phyloP scores from a whole-genome alignment of 2,888 invertebrate species.

The Drosophila mercatorum region DNA sequence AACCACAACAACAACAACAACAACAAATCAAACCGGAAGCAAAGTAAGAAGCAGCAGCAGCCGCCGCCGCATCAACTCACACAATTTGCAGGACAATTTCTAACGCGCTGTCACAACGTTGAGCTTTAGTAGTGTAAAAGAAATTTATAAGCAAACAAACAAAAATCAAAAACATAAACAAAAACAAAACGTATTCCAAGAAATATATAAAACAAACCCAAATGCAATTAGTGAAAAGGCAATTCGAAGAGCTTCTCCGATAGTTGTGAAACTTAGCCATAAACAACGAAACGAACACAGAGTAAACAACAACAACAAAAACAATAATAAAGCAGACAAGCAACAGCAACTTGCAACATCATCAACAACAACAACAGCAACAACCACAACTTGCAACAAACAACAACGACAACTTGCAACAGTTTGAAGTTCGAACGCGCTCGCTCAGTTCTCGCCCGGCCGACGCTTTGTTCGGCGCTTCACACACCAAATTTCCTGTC shows the following conservation, averaged over 20 bases:
- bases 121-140: slow-evolving; percentile 81
- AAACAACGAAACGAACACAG: slow-evolving; percentile 41
- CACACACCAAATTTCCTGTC: slow-evolving; percentile 62
- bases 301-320: slow-evolving; percentile 4
- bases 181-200: slow-evolving; percentile 1
- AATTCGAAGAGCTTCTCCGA: slow-evolving; percentile 81
- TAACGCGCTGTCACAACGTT: slow-evolving; percentile 69
- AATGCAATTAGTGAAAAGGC: slow-evolving; percentile 50
- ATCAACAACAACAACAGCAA: slow-evolving; percentile 15
- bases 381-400: slow-evolving; percentile 8
- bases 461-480: slow-evolving; percentile 63
- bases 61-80: slow-evolving; percentile 19
- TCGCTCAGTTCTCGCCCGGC: slow-evolving; percentile 30
- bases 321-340: background rate
- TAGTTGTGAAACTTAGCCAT: slow-evolving; percentile 79
- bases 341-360: slow-evolving; percentile 2
- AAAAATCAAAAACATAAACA: slow-evolving; percentile 16
- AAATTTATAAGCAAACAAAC: slow-evolving; percentile 24
- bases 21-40: slow-evolving; percentile 16
- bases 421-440: slow-evolving; percentile 20
- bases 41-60: slow-evolving; percentile 26
- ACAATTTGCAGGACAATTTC: slow-evolving; percentile 50
- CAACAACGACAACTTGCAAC: slow-evolving; percentile 10
- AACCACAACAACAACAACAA: slow-evolving; percentile 6
- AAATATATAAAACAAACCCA: slow-evolving; percentile 9